phyloP scores from a whole-genome alignment of 2,888 invertebrate species.

The Athalia cordata region DNA sequence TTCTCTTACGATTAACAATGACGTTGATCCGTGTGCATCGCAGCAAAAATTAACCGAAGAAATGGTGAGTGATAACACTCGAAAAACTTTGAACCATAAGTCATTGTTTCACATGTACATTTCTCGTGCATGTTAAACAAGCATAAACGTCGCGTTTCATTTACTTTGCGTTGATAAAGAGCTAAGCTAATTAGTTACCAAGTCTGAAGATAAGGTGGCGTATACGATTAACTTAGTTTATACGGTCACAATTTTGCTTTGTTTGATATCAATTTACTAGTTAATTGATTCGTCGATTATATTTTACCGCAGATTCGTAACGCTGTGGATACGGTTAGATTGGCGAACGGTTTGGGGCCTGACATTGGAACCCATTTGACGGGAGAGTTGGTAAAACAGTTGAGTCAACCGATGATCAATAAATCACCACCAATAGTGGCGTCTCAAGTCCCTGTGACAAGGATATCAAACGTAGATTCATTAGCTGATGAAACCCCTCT shows the following conservation, averaged over 20 bases:
- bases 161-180: too few species aligned
- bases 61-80: constrained; percentile 54
- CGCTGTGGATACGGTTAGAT: constrained; percentile 63
- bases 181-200: too few species aligned
- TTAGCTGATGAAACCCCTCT: constrained; percentile 70
- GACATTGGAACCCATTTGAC: constrained; percentile 61
- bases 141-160: too few species aligned
- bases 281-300: too few species aligned
- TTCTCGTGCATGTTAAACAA: too few species aligned
- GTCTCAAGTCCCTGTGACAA: constrained; percentile 38
- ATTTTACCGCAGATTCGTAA: constrained; percentile 58
- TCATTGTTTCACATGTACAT: too few species aligned
- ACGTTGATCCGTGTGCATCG: constrained; percentile 55
- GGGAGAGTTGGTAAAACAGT: constrained; percentile 60
- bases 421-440: not conserved
- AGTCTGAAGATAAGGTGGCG: too few species aligned
- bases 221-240: too few species aligned
- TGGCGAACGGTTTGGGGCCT: constrained; percentile 65
- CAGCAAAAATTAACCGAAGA: constrained; percentile 61
- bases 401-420: constrained; percentile 53
- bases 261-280: too few species aligned
- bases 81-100: too few species aligned
- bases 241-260: too few species aligned
- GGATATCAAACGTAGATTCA: constrained; percentile 40
- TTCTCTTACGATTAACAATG: constrained; percentile 59